These are phyloP conservation scores for Unio pictorum DNA, from an alignment of 2,888 invertebrate genomes.

Conservation along the genomic window DNA sequence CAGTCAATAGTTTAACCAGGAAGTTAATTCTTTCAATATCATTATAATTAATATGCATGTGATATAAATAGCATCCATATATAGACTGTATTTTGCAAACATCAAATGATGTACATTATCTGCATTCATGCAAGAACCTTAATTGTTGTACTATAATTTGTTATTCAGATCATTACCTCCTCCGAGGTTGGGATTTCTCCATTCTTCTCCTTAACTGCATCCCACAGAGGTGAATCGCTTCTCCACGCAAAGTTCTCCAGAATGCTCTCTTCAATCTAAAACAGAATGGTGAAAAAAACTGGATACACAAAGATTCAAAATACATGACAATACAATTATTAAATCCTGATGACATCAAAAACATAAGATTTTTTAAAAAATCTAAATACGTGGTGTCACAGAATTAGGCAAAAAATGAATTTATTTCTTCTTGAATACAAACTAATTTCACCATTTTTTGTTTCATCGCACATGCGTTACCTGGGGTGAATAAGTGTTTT, in stretches of 20 bases:
- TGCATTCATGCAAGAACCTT: neutral
- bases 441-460: too few relatives aligned
- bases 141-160: neutral
- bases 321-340: too few relatives aligned
- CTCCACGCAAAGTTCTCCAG: conserved; percentile 94
- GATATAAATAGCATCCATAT: too few relatives aligned
- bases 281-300: neutral
- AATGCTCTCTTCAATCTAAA: conserved; percentile 92
- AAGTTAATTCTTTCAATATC: too few relatives aligned
- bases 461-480: too few relatives aligned
- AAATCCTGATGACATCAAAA: too few relatives aligned
- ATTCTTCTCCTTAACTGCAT: conserved; percentile 78
- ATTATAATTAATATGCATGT: too few relatives aligned
- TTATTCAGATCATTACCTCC: conserved; percentile 75
- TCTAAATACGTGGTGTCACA: too few relatives aligned
- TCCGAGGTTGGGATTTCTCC: conserved; percentile 83
- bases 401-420: too few relatives aligned
- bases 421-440: too few relatives aligned
- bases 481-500: too few relatives aligned
- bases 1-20: neutral
- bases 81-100: neutral
- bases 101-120: neutral
- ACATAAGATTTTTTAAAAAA: neutral
- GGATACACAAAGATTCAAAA: too few relatives aligned
- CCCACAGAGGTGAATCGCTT: conserved; percentile 90